phyloP scores from a whole-genome alignment of 2,113 vertebrate genomes.

The Fulica atra region DNA sequence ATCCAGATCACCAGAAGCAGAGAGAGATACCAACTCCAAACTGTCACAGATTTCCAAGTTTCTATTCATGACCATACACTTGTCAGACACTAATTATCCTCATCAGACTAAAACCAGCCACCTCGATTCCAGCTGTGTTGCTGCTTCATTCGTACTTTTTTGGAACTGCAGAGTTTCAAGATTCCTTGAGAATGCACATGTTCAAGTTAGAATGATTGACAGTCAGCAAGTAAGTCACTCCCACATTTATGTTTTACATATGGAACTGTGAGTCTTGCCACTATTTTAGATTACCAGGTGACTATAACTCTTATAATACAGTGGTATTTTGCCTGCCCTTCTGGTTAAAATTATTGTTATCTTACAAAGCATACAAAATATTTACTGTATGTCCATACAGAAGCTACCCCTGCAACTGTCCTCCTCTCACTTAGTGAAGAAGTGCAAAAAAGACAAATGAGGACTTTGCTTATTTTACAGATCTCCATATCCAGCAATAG shows the following conservation, averaged over 20 bases:
- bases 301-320: not conserved
- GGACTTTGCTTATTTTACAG: not conserved
- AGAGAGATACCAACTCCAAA: not conserved
- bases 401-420: not conserved
- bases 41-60: not conserved
- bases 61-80: not conserved
- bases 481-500: not conserved
- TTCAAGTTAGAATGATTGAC: not conserved
- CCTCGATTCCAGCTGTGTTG: not conserved
- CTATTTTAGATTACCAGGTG: not conserved
- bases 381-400: not conserved
- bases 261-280: not conserved
- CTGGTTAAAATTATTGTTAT: not conserved
- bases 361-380: not conserved
- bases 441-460: too few species aligned
- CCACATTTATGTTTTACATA: not conserved
- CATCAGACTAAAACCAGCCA: not conserved
- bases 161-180: not conserved
- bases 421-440: not conserved
- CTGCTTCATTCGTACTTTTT: not conserved
- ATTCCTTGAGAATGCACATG: not conserved
- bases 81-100: not conserved
- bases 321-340: not conserved
- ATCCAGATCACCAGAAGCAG: not conserved
- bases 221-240: not conserved